A percentile compares a stretch with the other conserved stretches of the same genome.
Conservation (phyloP, 2,888 invertebrate species). For the Hirudinaria manillensis region DNA sequence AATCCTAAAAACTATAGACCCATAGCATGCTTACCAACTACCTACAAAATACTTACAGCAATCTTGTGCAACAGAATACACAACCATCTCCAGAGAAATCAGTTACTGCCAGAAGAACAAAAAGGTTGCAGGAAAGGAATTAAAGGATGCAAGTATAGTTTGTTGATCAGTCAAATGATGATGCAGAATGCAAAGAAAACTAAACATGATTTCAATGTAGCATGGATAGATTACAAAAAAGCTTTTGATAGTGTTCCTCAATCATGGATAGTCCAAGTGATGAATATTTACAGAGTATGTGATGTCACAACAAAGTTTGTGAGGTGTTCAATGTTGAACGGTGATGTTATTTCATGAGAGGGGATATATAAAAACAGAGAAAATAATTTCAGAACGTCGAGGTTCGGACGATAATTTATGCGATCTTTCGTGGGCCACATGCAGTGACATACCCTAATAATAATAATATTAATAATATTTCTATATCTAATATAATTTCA, state of each 20-base stretch:
- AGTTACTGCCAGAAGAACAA: conserved; percentile 6
- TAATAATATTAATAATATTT: too few relatives aligned
- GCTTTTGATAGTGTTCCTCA: conserved; percentile 3
- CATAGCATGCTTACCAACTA: conserved; percentile 15
- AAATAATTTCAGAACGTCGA: too few relatives aligned
- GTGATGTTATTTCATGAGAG: too few relatives aligned
- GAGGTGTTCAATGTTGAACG: too few relatives aligned
- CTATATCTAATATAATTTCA: too few relatives aligned
- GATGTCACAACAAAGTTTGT: neutral
- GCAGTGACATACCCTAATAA: too few relatives aligned
- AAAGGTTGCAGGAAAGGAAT: neutral
- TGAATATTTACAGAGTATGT: neutral
- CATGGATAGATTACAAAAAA: conserved; percentile 22
- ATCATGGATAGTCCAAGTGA: neutral
- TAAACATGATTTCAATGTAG: neutral
- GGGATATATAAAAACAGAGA: too few relatives aligned
- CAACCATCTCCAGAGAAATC: neutral
- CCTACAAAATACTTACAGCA: neutral
- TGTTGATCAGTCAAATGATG: conserved; percentile 9
- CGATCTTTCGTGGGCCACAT: too few relatives aligned
- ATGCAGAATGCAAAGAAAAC: conserved; percentile 2
- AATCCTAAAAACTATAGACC: neutral
- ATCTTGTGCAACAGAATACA: neutral
- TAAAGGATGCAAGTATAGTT: neutral
- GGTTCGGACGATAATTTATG: too few relatives aligned